Conservation (phyloP, 2,797 vertebrate species). For the Vultur gryphus region DNA sequence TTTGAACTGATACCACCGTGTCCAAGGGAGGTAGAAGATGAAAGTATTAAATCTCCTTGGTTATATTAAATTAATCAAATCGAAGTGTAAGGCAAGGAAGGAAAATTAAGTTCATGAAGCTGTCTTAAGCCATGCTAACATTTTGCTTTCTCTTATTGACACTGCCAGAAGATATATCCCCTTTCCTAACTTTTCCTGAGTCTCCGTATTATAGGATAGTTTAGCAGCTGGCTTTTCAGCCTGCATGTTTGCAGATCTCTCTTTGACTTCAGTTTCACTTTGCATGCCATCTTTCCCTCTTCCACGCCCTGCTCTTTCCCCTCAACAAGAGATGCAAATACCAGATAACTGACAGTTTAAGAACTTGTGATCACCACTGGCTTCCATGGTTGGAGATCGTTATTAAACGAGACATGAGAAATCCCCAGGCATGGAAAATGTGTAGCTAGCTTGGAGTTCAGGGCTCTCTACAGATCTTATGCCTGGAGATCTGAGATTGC, state of each 20-base stretch:
- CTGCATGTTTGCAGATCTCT: neutral
- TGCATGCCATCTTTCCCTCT: neutral
- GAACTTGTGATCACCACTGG: constrained; percentile 1
- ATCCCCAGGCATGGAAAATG: neutral
- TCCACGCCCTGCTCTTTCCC: neutral
- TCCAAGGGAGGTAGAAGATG: neutral
- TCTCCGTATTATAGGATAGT: neutral
- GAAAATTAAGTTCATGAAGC: neutral
- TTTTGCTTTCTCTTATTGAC: neutral
- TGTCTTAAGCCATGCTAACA: neutral
- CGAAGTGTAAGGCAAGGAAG: neutral
- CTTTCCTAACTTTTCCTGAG: neutral
- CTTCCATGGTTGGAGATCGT: neutral
- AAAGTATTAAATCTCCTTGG: neutral
- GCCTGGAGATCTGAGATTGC: neutral
- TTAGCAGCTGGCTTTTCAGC: neutral
- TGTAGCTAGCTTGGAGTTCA: neutral
- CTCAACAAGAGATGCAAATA: constrained; percentile 15
- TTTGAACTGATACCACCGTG: neutral
- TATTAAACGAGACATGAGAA: constrained; percentile 5
- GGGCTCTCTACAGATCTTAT: neutral
- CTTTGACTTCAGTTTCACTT: neutral
- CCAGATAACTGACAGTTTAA: neutral
- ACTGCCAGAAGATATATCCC: neutral
- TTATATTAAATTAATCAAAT: neutral